A percentile compares a stretch with the other conserved stretches of the same genome.
These are phyloP conservation scores for Setophaga coronata DNA, from an alignment of 2,113 vertebrate genomes.

Conservation along the genomic window DNA sequence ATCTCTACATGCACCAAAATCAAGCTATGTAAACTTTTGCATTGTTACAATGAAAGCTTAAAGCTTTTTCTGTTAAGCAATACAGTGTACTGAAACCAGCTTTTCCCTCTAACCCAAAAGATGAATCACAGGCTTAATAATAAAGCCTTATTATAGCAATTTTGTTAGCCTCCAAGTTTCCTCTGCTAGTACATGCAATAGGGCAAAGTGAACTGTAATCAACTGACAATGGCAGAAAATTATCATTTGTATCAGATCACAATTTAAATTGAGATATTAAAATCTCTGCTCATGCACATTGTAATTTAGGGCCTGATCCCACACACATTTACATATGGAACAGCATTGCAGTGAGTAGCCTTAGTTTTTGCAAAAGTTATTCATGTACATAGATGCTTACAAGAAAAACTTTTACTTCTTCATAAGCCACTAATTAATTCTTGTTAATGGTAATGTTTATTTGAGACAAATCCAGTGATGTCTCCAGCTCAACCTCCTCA, in stretches of 20 bases:
- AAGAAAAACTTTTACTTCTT: background rate
- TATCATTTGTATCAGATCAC: background rate
- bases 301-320: background rate
- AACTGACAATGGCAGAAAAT: background rate
- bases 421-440: background rate
- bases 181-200: background rate
- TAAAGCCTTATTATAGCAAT: background rate
- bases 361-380: background rate
- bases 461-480: background rate
- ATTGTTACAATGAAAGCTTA: background rate
- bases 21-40: background rate
- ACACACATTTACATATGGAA: background rate
- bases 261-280: constrained; percentile 4
- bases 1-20: background rate
- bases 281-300: background rate
- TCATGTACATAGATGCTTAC: background rate
- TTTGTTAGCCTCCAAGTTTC: constrained; percentile 1
- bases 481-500: background rate
- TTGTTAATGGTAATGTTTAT: background rate
- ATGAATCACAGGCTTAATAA: constrained; percentile 33
- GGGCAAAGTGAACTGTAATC: constrained; percentile 11
- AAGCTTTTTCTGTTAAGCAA: background rate
- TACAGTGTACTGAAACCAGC: background rate
- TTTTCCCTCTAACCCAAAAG: background rate
- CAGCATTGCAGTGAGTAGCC: background rate